phyloP scores from a whole-genome alignment of 2,888 invertebrate species.

The Sphaerophoria rueppellii region DNA sequence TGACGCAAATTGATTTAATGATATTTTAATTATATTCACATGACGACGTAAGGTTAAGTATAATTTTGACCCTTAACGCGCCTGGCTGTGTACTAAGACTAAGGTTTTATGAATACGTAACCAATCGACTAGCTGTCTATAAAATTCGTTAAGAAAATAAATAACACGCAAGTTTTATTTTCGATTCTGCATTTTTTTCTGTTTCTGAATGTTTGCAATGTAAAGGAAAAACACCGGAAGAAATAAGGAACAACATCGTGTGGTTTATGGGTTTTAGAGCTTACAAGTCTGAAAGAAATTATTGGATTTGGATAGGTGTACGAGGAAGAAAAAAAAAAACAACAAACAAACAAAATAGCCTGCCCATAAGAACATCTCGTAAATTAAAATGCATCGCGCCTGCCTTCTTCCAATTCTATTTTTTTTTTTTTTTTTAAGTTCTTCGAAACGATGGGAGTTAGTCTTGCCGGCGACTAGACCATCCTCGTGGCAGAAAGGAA shows the following conservation, averaged over 20 bases:
- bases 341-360: slow-evolving; percentile 14
- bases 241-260: slow-evolving; percentile 55
- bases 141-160: slow-evolving; percentile 43
- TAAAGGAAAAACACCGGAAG: slow-evolving; percentile 40
- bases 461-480: slow-evolving; percentile 40
- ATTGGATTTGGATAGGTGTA: slow-evolving; percentile 43
- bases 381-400: slow-evolving; percentile 73
- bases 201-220: slow-evolving; percentile 27
- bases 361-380: slow-evolving; percentile 66
- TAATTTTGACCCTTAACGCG: slow-evolving; percentile 54
- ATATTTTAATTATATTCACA: slow-evolving; percentile 69
- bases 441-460: slow-evolving; percentile 1
- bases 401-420: slow-evolving; percentile 11
- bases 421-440: slow-evolving; percentile 19
- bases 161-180: slow-evolving; percentile 29
- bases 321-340: slow-evolving; percentile 26
- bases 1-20: slow-evolving; percentile 71
- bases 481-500: slow-evolving; percentile 44
- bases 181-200: slow-evolving; percentile 5
- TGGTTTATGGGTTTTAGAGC: slow-evolving; percentile 59
- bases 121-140: slow-evolving; percentile 30
- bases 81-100: neutral
- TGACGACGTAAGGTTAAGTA: slow-evolving; percentile 70
- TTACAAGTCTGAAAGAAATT: slow-evolving; percentile 52
- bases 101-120: slow-evolving; percentile 25